Evolutionary conservation across 2,888 invertebrate species (phyloP), one percentile per base, ranked within the genome.

Genomic region (Cyclophora punctaria): DNA sequence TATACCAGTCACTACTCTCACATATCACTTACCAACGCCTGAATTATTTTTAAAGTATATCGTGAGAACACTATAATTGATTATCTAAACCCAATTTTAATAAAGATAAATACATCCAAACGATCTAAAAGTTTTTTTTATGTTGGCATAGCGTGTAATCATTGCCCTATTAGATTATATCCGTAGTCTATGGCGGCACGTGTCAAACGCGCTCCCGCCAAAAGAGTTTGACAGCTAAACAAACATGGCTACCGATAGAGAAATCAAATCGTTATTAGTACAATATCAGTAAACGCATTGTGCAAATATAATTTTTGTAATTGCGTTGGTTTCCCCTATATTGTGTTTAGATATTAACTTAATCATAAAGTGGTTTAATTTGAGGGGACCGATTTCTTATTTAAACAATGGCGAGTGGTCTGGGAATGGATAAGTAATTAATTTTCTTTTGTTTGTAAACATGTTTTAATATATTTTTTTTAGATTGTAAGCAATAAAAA

Each of bases 301-400:
- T 66, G 76, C 75, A 85, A 85, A 84, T 78, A 84, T 80, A 80
- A 83, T 85, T 82, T 78, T 76, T 70, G 81, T 83, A 85, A 84
- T 84, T 85, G 80, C 64, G 69, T 71, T 62, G 65, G 66, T 73
- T 69, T 60, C 75, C 80, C 74, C 64, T 67, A 67, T 72, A 71
- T 71, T 74, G 71, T 71, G 67, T 67, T 61, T 61, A 56, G 69
- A 64, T 67, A 65, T 58, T 67, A 64, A 66, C 59, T 64, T 67
- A 63, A 66, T 57, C 60, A 60, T 54, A 52, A 50, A 53, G 56
- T 58, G 53, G 47, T 73, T 72, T 71, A 68, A 68, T 63, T 64
- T 72, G 60, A 56, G 73, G 75, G 73, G 68, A 67, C 37, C 37
- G 69, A 61, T 71, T 73, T 68, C 69, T 75, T 68, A 59, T 59